A percentile compares a stretch with the other conserved stretches of the same genome.
phyloP scores from a whole-genome alignment of 35 echinoderm and acorn worm species.

The Lytechinus pictus region DNA sequence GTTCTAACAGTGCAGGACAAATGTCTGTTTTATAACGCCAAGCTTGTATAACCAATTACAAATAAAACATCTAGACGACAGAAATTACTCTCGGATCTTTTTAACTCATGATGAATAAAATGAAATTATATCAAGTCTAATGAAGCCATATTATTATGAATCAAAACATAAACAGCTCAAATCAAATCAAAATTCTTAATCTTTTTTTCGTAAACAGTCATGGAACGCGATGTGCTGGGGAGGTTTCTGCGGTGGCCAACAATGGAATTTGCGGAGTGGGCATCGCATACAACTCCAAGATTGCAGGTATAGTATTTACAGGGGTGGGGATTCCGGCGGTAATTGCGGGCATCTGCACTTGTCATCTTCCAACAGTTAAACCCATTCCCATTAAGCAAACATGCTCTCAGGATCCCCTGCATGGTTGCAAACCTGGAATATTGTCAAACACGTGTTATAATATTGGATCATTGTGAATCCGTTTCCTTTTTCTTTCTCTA shows the following conservation, averaged over 20 bases:
- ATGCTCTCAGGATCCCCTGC: not conserved
- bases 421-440: not conserved
- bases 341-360: not conserved
- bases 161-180: not conserved
- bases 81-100: too few relatives aligned
- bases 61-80: too few relatives aligned
- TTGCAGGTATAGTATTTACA: conserved; percentile 74
- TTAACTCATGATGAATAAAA: not conserved
- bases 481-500: not conserved
- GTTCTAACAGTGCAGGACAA: too few relatives aligned
- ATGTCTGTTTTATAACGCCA: too few relatives aligned
- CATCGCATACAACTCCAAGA: conserved; percentile 96
- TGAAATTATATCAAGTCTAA: not conserved
- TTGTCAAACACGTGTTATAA: not conserved
- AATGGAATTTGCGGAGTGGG: conserved; percentile 95
- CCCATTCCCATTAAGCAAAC: not conserved
- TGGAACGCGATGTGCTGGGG: conserved; percentile 95
- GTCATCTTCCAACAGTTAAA: not conserved
- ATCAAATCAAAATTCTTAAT: not conserved
- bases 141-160: not conserved
- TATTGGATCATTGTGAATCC: not conserved
- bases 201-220: conserved; percentile 57
- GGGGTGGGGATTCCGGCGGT: not conserved
- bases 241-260: conserved; percentile 90
- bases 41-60: too few relatives aligned